Evolutionary conservation across 2,113 vertebrate species (phyloP).

Genomic region (Micronycteris hirsuta): DNA sequence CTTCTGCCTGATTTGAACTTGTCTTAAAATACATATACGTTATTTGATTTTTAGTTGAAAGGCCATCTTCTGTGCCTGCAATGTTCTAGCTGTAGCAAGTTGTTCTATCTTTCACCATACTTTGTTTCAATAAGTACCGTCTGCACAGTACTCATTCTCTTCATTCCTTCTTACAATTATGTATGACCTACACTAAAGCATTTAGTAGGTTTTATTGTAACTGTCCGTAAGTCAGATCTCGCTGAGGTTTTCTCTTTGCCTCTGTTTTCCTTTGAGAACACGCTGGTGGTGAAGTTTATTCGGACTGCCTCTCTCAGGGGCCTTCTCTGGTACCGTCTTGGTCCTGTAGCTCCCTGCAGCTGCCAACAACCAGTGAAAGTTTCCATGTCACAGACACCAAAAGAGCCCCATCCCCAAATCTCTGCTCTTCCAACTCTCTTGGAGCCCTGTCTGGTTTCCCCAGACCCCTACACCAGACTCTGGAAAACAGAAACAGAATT

Average conservation of each 20-base stretch:
- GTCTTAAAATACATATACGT: neutral
- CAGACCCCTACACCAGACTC: neutral
- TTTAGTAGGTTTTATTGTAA: neutral
- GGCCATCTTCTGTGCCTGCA: neutral
- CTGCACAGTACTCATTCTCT: neutral
- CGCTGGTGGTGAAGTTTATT: neutral
- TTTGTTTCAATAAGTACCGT: neutral
- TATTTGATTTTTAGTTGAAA: neutral
- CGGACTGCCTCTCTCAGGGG: neutral
- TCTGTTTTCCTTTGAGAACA: neutral
- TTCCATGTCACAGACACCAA: neutral
- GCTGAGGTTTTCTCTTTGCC: neutral
- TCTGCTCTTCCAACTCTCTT: fast-evolving
- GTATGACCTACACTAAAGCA: neutral
- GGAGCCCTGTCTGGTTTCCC: neutral
- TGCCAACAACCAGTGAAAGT: neutral
- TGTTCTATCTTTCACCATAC: neutral
- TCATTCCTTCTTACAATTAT: neutral
- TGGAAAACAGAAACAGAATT: neutral
- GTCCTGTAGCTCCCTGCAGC: neutral
- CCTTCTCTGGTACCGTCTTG: neutral
- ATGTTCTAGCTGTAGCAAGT: too few relatives aligned
- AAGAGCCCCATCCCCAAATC: fast-evolving
- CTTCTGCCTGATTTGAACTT: neutral
- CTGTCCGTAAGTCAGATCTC: neutral